These are phyloP conservation scores for Chrysopa pallens DNA, from an alignment of 1,140 invertebrate species.

Conservation along the genomic window DNA sequence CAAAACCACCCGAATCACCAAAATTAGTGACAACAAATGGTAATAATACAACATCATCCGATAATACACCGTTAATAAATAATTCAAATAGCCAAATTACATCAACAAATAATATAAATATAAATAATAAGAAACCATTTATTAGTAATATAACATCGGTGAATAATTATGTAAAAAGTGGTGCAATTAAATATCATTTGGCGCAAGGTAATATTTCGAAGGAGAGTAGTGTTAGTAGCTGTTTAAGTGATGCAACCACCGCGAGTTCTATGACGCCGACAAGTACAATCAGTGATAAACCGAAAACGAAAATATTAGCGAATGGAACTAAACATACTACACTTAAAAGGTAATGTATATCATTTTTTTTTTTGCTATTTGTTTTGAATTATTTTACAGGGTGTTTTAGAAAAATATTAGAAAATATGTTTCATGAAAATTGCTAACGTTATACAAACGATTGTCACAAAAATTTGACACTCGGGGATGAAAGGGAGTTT, in stretches of 20 bases:
- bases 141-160: background rate
- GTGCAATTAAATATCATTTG: background rate
- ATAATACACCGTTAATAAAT: background rate
- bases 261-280: slow-evolving; percentile 31
- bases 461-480: no score
- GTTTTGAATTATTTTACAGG: no score
- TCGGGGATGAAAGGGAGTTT: no score
- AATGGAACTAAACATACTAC: slow-evolving; percentile 39
- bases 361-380: no score
- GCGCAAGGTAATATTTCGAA: slow-evolving; percentile 17
- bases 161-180: background rate
- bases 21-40: background rate
- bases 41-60: background rate
- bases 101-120: background rate
- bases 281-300: slow-evolving; percentile 31
- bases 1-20: background rate
- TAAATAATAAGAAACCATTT: no score
- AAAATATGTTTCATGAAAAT: no score
- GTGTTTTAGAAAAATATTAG: no score
- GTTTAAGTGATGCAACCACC: slow-evolving; percentile 31
- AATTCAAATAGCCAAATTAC: background rate
- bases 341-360: slow-evolving; percentile 40
- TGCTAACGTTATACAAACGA: no score
- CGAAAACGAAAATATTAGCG: slow-evolving; percentile 32
- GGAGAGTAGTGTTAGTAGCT: slow-evolving; percentile 35